Conservation (phyloP, 2,113 vertebrate species). For the Poecile atricapillus region DNA sequence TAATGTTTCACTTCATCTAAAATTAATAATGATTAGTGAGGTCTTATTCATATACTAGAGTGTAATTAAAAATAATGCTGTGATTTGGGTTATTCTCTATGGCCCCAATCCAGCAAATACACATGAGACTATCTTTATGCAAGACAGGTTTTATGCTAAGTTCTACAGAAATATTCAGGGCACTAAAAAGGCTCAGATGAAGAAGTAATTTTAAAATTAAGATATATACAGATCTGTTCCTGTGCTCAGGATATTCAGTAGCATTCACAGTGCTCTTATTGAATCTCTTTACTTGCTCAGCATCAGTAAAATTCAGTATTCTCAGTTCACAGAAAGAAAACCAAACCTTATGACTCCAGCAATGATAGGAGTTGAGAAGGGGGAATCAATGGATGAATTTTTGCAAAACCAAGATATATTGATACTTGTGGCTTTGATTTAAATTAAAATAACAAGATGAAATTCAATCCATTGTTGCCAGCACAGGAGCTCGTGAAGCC, state of each 20-base stretch:
- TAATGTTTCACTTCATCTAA: constrained; percentile 20
- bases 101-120: not conserved
- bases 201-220: not conserved
- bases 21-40: not conserved
- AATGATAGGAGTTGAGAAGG: not conserved
- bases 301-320: not conserved
- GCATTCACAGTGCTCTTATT: not conserved
- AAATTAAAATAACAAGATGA: not conserved
- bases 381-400: not conserved
- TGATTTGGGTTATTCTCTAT: constrained; percentile 7
- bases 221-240: not conserved
- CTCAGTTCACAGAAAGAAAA: not conserved
- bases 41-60: not conserved
- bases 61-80: constrained; percentile 23
- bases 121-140: not conserved
- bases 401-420: not conserved
- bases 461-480: not conserved
- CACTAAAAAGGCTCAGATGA: not conserved
- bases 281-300: not conserved
- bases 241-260: not conserved
- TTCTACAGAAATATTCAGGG: not conserved
- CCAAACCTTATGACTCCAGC: not conserved
- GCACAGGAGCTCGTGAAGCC: not conserved
- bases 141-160: not conserved
- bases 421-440: not conserved